Base-by-base conservation (phyloP, 2,113 vertebrate species). In the Myanophis thanlyinensis region DNA sequence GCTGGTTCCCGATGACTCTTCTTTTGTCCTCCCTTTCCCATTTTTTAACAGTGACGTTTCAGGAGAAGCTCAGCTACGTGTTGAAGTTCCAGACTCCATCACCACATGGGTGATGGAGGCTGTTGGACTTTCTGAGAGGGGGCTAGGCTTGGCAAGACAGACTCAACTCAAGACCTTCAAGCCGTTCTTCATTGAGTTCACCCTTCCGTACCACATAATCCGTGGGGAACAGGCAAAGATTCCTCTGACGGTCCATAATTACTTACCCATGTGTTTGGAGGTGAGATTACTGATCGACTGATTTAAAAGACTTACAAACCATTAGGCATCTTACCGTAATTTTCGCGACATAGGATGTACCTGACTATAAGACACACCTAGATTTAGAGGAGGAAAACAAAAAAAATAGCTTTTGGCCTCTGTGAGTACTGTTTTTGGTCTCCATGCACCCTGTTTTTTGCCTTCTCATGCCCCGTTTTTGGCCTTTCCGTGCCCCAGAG, bases 211-310 rank as follows among this genome's bases (percentile, higher is more conserved):
- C 95, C 97, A 96, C 0, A 97, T 99, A 87, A 98, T 99, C 95
- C 98, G 98, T 0, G 98, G 99, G 30, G 98, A 99, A 80, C 98
- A 99, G 96, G 98, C 98, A 97, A 99, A 99, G 97, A 98, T 99
- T 93, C 98, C 98, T 0, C 96, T 99, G 54, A 99, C 98, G 0
- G 97, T 98, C 95, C 98, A 99, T 98, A 99, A 99, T 93, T 99
- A 99, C 97, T 95, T 99, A 91, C 90, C 98, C 0, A 67, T 97
- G 90, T 99, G 98, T 8, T 93, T 97, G 0, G 98, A 99, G 98
- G 99, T 99, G 96, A 97, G 1, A 20, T 56, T 8, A 80, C 20
- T 80, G 35, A 80, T 40, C 40, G 67, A 8, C 35, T 13, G 15
- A 44, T 44, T 80, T 22, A 80, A 80, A 80, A 80, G 35, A 80